Evolutionary conservation across 2,113 vertebrate genomes (phyloP).

Genomic region (Manacus vitellinus): DNA sequence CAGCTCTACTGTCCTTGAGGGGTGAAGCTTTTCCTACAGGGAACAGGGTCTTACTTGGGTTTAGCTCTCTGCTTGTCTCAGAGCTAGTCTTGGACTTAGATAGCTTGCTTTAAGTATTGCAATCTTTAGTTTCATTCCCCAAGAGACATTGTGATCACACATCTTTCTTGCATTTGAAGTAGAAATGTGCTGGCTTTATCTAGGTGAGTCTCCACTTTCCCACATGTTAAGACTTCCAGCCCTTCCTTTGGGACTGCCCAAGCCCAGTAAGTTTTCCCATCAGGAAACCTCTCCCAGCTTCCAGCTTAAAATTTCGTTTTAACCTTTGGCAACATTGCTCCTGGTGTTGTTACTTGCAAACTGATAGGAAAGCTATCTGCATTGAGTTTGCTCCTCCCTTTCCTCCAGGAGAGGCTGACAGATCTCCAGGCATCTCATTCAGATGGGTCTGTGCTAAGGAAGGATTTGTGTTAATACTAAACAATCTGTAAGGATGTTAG

Average conservation of each 20-base stretch:
- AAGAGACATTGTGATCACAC: neutral
- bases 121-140: neutral
- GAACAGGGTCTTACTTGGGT: rapidly evolving
- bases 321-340: neutral
- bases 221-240: neutral
- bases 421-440: neutral
- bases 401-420: neutral
- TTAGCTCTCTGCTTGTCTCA: neutral
- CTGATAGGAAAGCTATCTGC: constrained; percentile 13
- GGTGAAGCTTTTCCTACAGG: neutral
- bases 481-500: neutral
- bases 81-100: neutral
- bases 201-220: constrained; percentile 1
- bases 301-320: constrained; percentile 6
- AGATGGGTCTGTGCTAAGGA: neutral
- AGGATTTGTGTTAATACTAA: neutral
- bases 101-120: neutral
- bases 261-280: constrained; percentile 21
- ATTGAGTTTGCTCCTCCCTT: constrained; percentile 1
- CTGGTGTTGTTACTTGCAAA: neutral
- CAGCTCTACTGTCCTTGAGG: neutral
- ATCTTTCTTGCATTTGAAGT: neutral
- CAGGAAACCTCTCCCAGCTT: constrained; percentile 62
- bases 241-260: constrained; percentile 46
- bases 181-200: neutral